phyloP scores from a whole-genome alignment of 2,113 vertebrate genomes.

The Osmerus mordax region DNA sequence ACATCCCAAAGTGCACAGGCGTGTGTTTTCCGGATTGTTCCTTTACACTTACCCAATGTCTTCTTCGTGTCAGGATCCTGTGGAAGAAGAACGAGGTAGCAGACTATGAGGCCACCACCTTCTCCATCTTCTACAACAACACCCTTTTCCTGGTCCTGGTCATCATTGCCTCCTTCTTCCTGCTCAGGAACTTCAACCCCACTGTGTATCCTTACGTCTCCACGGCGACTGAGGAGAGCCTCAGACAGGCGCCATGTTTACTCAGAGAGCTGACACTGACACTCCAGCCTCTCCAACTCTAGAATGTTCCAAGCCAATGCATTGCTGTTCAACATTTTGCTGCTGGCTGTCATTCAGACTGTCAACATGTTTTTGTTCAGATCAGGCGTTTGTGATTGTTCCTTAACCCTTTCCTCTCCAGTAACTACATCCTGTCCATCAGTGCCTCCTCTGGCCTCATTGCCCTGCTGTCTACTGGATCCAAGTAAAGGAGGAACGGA shows the following conservation, averaged over 20 bases:
- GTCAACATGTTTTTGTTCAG: background rate
- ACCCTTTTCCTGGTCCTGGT: slow-evolving; percentile 93
- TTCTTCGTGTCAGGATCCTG: slow-evolving; percentile 79
- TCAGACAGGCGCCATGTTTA: background rate
- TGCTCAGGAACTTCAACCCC: slow-evolving; percentile 98
- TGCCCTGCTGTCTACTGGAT: slow-evolving; percentile 94
- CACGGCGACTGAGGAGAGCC: background rate
- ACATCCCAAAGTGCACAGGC: background rate
- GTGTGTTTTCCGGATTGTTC: background rate
- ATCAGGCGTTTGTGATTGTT: slow-evolving; percentile 12
- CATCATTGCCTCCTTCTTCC: slow-evolving; percentile 93
- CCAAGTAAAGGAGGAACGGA: slow-evolving; percentile 76
- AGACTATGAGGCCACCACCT: slow-evolving; percentile 97
- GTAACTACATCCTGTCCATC: slow-evolving; percentile 97
- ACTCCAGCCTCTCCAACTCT: too few species aligned
- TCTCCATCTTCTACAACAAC: slow-evolving; percentile 99
- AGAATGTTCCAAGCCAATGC: too few species aligned
- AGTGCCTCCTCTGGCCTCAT: slow-evolving; percentile 95
- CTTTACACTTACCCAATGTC: background rate
- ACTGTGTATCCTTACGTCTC: slow-evolving; percentile 90
- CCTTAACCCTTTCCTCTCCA: slow-evolving; percentile 76
- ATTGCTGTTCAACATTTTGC: too few species aligned
- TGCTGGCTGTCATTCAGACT: too few species aligned
- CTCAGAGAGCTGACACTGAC: background rate
- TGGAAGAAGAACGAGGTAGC: slow-evolving; percentile 99